Base-by-base conservation (phyloP, 2,888 invertebrate genomes). In the Prosopocoilus inquinatus region DNA sequence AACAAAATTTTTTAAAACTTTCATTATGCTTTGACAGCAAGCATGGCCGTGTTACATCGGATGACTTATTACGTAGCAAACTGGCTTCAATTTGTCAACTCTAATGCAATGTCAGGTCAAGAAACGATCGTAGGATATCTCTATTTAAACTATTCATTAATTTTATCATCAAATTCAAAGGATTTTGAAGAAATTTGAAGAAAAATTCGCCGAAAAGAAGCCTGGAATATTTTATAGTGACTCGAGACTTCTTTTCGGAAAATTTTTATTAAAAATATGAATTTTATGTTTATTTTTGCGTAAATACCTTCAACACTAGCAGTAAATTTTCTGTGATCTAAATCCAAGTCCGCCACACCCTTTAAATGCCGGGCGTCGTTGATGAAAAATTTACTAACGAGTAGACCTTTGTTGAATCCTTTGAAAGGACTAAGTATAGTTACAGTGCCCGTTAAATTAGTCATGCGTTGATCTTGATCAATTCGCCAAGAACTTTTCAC, bases 401-500 rank as follows among this genome's bases (percentile, higher is more conserved):
- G 75, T 16, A 84, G 82, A 1, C 89, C 89, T 64, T 81, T 85
- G 35, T 77, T 82, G 67, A 90, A 89, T 8, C 86, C 87, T 76
- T 84, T 76, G 55, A 89, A 85, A 0, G 91, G 90, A 9, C 88
- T 87, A 1, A 83, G 73, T 20, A 90, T 74, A 2, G 81, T 81
- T 0, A 91, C 80, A 44, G 81, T 82, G 16, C 89, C 89, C 0
- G 86, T 85, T 16, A 91, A 73, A 68, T 89, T 89, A 56, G 82
- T 84, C 57, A 81, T 82, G 0, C 74, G 74, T 0, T 70, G 69
- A 33, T 82, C 82, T 51, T 80, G 80, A 34, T 83, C 77, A 1
- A 90, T 64, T 9, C 82, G 79, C 91, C 91, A 91, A 0, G 82
- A 80, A 1, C 90, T 91, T 66, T 84, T 85, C 5, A 89, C 76